Evolutionary conservation across 2,797 vertebrate species (phyloP), one percentile per base, ranked within the genome.

Genomic region (Acanthiza pusilla): DNA sequence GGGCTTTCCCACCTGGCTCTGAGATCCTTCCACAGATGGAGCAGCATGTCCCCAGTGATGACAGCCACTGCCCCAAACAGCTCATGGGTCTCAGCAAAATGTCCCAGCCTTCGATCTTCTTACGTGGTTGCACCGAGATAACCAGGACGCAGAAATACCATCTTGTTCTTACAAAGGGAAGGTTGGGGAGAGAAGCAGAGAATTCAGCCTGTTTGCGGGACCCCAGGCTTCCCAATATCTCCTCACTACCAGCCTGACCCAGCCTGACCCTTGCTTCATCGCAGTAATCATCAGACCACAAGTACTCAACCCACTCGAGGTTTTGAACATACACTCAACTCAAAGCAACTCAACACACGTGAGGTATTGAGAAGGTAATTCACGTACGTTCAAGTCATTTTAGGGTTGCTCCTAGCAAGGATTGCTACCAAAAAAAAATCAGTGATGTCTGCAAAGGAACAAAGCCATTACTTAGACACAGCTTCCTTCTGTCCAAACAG

Each of bases 1-100:
- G 93, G 96, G 96, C 89, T 96, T 94, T 95, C 91, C 91, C 85
- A 95, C 85, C 87, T 94, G 92, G 89, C 95, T 95, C 90, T 17
- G 36, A 95, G 85, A 77, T 32, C 60, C 72, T 97, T 91, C 96
- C 90, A 15, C 94, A 95, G 84, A 95, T 55, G 88, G 94, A 96
- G 67, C 57, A 10, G 63, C 71, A 36, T 47, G 91, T 92, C 94
- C 93, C 91, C 94, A 92, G 73, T 34, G 91, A 84, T 62, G 85
- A 66, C 55, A 92, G 90, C 76, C 45, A 48, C 96, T 79, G 85
- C 83, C 86, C 60, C 48, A 58, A 93, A 84, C n/a, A 87, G 75
- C 89, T 96, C 88, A 88, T 1, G 11, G 94, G 95, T 88, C 91
- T 96, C 96, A 91, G 92, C 96, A 95, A 63, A 89, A 82, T 13